A percentile compares a stretch with the other conserved stretches of the same genome.
These are phyloP conservation scores for Gymnocheta viridis DNA, from an alignment of 2,888 invertebrate genomes.

Conservation along the genomic window DNA sequence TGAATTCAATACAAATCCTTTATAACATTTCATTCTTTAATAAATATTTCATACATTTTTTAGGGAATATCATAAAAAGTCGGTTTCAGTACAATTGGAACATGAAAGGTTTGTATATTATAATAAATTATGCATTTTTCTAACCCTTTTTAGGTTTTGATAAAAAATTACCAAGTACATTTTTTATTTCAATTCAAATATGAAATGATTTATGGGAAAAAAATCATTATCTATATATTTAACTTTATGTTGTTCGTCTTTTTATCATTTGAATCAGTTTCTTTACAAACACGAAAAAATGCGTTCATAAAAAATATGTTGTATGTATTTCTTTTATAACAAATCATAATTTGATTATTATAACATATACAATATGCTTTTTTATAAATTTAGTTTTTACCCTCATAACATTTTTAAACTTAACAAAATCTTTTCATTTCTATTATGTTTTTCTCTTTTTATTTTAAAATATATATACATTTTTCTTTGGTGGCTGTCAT, in stretches of 20 bases:
- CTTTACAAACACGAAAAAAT: slow-evolving; percentile 8
- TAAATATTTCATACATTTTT: slow-evolving; percentile 30
- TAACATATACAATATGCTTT: slow-evolving; percentile 56
- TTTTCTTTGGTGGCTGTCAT: slow-evolving; percentile 13
- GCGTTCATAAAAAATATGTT: background rate
- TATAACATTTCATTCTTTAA: background rate
- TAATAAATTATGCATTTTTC: slow-evolving; percentile 5
- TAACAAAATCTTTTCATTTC: slow-evolving; percentile 38
- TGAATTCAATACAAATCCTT: background rate
- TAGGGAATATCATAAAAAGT: slow-evolving; percentile 83
- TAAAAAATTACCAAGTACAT: background rate
- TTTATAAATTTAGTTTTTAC: slow-evolving; percentile 8
- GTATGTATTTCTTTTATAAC: slow-evolving; percentile 19
- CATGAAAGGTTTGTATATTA: slow-evolving; percentile 72
- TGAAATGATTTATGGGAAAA: background rate
- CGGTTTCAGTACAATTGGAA: slow-evolving; percentile 80
- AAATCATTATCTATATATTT: slow-evolving; percentile 6
- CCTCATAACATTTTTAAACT: slow-evolving; percentile 22
- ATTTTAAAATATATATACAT: background rate
- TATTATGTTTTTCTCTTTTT: slow-evolving; percentile 6
- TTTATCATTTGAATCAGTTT: background rate
- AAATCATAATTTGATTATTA: slow-evolving; percentile 59
- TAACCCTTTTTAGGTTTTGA: background rate
- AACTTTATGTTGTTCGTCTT: slow-evolving; percentile 3
- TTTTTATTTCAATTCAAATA: background rate